These are phyloP conservation scores for Trematomus bernacchii DNA, from an alignment of 2,797 vertebrate species.

Conservation along the genomic window DNA sequence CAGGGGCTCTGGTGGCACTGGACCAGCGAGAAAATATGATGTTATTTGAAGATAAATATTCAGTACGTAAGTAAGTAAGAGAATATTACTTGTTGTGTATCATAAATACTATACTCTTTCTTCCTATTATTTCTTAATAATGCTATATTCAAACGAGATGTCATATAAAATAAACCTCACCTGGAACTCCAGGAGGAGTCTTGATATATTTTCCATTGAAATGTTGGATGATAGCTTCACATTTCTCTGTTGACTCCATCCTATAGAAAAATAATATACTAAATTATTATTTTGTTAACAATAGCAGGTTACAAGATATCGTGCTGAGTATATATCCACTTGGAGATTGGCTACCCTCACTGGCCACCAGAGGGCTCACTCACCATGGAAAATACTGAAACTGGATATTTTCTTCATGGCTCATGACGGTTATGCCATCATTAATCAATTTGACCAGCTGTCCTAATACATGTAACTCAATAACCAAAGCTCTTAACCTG, in stretches of 20 bases:
- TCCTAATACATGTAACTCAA: not conserved
- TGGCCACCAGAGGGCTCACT: conserved; percentile 68
- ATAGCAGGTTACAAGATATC: not conserved
- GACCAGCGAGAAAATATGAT: not conserved
- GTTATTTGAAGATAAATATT: not conserved
- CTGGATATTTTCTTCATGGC: conserved; percentile 5
- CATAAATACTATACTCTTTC: not conserved
- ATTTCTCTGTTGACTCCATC: conserved; percentile 98
- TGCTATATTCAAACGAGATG: not conserved
- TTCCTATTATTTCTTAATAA: not conserved
- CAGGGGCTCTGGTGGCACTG: conserved; percentile 92
- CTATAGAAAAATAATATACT: conserved; percentile 67
- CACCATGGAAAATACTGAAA: not conserved
- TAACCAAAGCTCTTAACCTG: conserved; percentile 82
- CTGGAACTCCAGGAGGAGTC: conserved; percentile 93
- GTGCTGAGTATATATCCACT: not conserved
- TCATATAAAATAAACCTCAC: conserved; percentile 71
- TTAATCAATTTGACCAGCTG: not conserved
- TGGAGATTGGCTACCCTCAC: not conserved
- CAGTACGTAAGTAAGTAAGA: not conserved
- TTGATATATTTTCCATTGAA: conserved; percentile 98
- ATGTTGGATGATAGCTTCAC: conserved; percentile 96
- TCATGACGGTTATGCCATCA: not conserved
- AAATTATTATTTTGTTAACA: not conserved
- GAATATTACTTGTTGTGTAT: not conserved